Evolutionary conservation across 1,140 invertebrate genomes (phyloP), one percentile per base, ranked within the genome.

Genomic region (Ladona fulva): DNA sequence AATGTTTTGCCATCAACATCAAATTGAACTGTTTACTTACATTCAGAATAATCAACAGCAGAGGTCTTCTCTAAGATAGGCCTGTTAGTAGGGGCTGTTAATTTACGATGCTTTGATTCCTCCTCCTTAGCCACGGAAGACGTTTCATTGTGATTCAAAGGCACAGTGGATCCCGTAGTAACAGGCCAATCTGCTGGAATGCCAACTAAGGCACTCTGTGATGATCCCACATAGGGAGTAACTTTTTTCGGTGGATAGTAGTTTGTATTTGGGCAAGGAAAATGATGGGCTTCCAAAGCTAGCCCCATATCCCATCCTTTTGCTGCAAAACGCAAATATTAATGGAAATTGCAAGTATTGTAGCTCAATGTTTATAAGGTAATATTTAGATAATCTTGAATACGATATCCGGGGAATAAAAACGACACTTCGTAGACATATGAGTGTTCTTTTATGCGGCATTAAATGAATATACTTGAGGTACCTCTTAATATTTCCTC

Each of bases 51-150:
- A 52, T 76, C 42, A 19, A 37, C 19, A 52, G 42, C 29, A 22
- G 22, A n/a, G n/a, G 29, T 25, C 24, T 42, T 76, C 24, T 76
- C n/a, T 52, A 42, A 76, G 44, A 76, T 19, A 24, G 76, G 25
- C n/a, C 74, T 25, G 24, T 42, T 75, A 42, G 3, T 24, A 5
- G 74, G 37, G 19, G 74, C 74, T 14, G 19, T 19, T 19, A 25
- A 66, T 16, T 66, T 66, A 1, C n/a, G 52, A 66, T 19, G 52
- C 52, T 66, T 66, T 19, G 16, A 19, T 22, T 66, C 52, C 14
- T 66, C 52, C 1, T 66, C 52, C n/a, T 66, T 66, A 66, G 52
- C 52, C 52, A 66, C n/a, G 52, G 52, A 66, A 66, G 52, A 66
- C 52, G 12, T 19, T 22, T 66, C 52, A 66, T 16, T 66, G 12